These are phyloP conservation scores for Thunnus maccoyii DNA, from an alignment of 2,113 vertebrate genomes.

Conservation along the genomic window DNA sequence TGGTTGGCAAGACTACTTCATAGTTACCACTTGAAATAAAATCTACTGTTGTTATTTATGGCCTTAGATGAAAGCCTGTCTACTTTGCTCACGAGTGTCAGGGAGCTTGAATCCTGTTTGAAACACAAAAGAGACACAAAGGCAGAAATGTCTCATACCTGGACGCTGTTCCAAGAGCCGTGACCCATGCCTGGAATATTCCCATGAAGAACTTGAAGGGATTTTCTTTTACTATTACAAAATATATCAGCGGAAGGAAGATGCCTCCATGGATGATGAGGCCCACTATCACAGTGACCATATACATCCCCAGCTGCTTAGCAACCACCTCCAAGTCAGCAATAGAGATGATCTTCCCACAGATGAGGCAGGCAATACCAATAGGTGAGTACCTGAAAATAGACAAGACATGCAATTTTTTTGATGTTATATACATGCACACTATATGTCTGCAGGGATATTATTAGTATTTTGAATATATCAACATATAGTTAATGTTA, in stretches of 20 bases:
- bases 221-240: slow-evolving; percentile 93
- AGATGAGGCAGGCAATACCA: slow-evolving; percentile 98
- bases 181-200: slow-evolving; percentile 99
- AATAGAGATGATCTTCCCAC: slow-evolving; percentile 99
- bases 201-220: slow-evolving; percentile 97
- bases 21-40: slow-evolving; percentile 12
- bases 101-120: neutral
- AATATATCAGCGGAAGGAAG: slow-evolving; percentile 96
- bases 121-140: neutral
- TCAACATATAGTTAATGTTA: too few relatives aligned
- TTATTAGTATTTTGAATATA: too few relatives aligned
- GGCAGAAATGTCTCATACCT: slow-evolving; percentile 85
- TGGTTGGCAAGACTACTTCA: slow-evolving; percentile 8
- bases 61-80: neutral
- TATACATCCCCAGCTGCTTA: slow-evolving; percentile 98
- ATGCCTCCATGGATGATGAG: slow-evolving; percentile 98
- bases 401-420: slow-evolving; percentile 6
- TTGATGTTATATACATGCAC: neutral
- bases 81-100: neutral
- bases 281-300: slow-evolving; percentile 97
- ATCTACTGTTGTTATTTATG: slow-evolving; percentile 3
- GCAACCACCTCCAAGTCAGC: slow-evolving; percentile 96
- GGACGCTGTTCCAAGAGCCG: slow-evolving; percentile 97
- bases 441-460: too few relatives aligned
- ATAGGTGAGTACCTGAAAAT: slow-evolving; percentile 93